Evolutionary conservation across 2,888 invertebrate species (phyloP).

Genomic region (Thumatha senex): DNA sequence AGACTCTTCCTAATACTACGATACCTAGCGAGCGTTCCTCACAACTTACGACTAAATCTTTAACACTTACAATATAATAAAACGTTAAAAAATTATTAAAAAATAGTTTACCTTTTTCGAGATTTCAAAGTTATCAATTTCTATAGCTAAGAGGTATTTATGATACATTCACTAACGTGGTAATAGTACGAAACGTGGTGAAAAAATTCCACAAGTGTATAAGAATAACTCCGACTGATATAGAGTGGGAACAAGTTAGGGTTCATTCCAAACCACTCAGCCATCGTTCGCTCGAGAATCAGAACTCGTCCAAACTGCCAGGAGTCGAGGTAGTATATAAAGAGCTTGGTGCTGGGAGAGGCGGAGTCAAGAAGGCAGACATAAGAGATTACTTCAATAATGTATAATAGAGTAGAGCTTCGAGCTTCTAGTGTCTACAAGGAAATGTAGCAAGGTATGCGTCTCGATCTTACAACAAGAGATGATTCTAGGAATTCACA

Average conservation of each 20-base stretch:
- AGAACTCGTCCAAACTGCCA: too few species aligned
- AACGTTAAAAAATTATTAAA: conserved; percentile 53
- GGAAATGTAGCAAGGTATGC: too few species aligned
- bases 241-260: too few species aligned
- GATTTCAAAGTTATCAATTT: conserved; percentile 41
- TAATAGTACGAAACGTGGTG: conserved; percentile 25
- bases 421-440: too few species aligned
- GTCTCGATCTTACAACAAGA: too few species aligned
- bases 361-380: background rate
- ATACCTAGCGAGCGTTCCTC: conserved; percentile 11
- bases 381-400: background rate
- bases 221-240: too few species aligned
- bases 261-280: too few species aligned
- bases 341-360: too few species aligned
- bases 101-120: conserved; percentile 54
- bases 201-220: conserved; percentile 39
- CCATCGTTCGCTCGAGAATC: background rate
- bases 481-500: too few species aligned
- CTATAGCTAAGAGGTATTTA: conserved; percentile 27
- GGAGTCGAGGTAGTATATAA: background rate
- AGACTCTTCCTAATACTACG: conserved; percentile 3
- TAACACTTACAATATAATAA: conserved; percentile 42
- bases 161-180: conserved; percentile 18
- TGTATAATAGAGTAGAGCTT: too few species aligned
- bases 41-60: conserved; percentile 10